A percentile compares a stretch with the other conserved stretches of the same genome.
phyloP scores from a whole-genome alignment of 1,140 invertebrate genomes.

The Tetramorium parvispinum region DNA sequence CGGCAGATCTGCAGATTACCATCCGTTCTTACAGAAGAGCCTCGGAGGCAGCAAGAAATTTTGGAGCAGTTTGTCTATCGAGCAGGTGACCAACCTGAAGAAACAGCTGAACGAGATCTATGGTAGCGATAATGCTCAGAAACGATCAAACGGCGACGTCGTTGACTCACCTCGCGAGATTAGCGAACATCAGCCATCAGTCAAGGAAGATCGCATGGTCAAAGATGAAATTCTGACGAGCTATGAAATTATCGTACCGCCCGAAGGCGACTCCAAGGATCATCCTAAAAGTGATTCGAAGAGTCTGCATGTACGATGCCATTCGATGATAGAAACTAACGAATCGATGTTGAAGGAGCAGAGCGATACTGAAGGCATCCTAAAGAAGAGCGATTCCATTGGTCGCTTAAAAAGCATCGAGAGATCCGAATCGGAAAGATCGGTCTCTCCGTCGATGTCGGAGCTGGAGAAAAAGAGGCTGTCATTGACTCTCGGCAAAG shows the following conservation, averaged over 20 bases:
- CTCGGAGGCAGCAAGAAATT: constrained; percentile 90
- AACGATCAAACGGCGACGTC: constrained; percentile 28
- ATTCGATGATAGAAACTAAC: constrained; percentile 86
- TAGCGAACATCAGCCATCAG: neutral
- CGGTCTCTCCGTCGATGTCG: constrained; percentile 69
- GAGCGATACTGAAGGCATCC: constrained; percentile 6
- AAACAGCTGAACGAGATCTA: constrained; percentile 94
- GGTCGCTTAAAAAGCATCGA: constrained; percentile 75
- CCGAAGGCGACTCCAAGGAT: constrained; percentile 75
- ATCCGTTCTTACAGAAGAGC: constrained; percentile 82
- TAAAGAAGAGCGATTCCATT: constrained; percentile 78
- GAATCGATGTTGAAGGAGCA: constrained; percentile 46
- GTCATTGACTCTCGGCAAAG: constrained; percentile 90
- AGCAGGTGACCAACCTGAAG: constrained; percentile 93
- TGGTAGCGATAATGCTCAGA: constrained; percentile 86
- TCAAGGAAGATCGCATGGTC: neutral
- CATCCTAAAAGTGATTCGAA: constrained; percentile 78
- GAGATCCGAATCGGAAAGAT: constrained; percentile 68
- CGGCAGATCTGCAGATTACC: constrained; percentile 70
- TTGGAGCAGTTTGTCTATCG: constrained; percentile 94
- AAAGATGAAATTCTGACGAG: constrained; percentile 70
- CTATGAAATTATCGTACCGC: constrained; percentile 88
- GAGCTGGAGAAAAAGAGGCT: constrained; percentile 91
- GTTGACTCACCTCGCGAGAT: neutral
- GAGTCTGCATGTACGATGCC: constrained; percentile 89